Evolutionary conservation across 2,797 vertebrate species (phyloP).

Genomic region (Microhierax caerulescens): DNA sequence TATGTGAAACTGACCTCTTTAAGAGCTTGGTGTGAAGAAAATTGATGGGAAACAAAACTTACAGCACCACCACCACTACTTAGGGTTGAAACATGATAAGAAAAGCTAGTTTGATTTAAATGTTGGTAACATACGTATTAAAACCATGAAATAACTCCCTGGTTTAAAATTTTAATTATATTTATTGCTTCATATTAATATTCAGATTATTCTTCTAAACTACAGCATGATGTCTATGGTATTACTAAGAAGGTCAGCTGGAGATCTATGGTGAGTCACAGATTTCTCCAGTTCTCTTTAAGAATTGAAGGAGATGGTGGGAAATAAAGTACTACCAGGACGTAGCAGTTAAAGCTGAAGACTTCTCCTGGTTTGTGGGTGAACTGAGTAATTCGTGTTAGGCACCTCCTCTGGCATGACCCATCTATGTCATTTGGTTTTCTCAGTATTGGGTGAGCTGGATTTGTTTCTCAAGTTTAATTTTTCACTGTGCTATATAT

Average conservation of each 20-base stretch:
- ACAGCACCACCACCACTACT: accelerated
- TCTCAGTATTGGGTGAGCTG: neutral
- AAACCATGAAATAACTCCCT: neutral
- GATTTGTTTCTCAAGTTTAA: neutral
- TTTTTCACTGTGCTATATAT: neutral
- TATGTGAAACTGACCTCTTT: neutral
- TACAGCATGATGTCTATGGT: neutral
- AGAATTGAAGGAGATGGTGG: neutral
- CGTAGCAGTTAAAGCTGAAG: neutral
- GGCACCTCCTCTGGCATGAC: neutral
- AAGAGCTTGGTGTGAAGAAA: neutral
- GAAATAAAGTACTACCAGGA: neutral
- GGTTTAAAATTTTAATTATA: neutral
- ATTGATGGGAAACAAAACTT: neutral
- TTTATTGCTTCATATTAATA: neutral
- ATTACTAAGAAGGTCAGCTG: neutral
- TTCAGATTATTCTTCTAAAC: neutral
- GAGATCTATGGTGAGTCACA: neutral
- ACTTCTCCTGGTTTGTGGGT: neutral
- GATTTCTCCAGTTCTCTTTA: neutral
- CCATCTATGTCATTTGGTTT: neutral
- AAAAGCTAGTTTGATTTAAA: neutral
- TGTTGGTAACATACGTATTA: neutral
- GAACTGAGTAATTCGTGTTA: neutral
- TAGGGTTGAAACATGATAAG: neutral